Evolutionary conservation across 2,888 invertebrate species (phyloP), one percentile per base, ranked within the genome.

Genomic region (Portevinia maculata): DNA sequence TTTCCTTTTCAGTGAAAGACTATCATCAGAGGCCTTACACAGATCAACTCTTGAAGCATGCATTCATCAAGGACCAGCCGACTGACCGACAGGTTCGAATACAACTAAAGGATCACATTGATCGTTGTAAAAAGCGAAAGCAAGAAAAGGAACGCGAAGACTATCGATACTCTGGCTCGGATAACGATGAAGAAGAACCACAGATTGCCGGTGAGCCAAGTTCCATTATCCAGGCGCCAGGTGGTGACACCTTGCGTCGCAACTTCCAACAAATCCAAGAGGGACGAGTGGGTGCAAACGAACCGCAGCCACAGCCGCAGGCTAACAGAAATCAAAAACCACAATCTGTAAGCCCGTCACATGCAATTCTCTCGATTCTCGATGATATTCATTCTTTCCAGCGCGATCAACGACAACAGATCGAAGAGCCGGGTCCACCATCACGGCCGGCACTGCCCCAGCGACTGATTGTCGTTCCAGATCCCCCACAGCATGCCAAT

Each of bases 71-170:
- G 91, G 99, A 99, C 92, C 99, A 99, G 92, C 99, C 99, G 17
- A 99, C 98, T 60, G 99, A 99, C 92, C 93, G 99, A 87, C 98
- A 99, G 93, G 98, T 99, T 86, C 93, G 99, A 89, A 99, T 98
- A 91, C 98, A 99, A 91, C 94, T 99, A 85, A 99, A 99, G 92
- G 99, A 99, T 92, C 99, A 99, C 92, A 99, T 99, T 91, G 99
- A 99, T 92, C 93, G 97, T 85, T 97, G 97, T 92, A 98, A 98
- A 92, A 98, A 98, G 91, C 95, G 98, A 90, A 97, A 96, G 92
- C 97, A 95, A 89, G 97, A 97, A 90, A 96, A 96, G 89, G 94
- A 95, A 85, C 93, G 94, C 19, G 94, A 95, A 88, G 94, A 95
- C 88, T 95, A 95, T 90, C 94, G 94, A 86, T 98, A 98, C 91